Percentiles rank a stretch among this genome's conserved stretches.
Evolutionary conservation across 2,888 invertebrate genomes (phyloP).

Genomic region (Galerucella calmariensis): DNA sequence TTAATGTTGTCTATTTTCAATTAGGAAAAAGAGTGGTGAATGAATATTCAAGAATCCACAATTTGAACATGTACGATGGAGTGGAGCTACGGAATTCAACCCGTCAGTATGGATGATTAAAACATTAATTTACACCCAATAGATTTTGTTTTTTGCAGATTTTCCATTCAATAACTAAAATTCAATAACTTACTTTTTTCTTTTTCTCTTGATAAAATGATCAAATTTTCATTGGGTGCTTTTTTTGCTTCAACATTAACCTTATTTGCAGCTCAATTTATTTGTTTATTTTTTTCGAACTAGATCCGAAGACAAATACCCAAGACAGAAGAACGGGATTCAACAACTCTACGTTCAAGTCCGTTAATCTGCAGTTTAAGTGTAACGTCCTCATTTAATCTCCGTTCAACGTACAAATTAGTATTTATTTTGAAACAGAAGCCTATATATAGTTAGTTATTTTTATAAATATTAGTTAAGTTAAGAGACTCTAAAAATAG

Average conservation of each 20-base stretch:
- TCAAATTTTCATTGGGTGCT: constrained; percentile 23
- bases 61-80: constrained; percentile 81
- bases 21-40: constrained; percentile 78
- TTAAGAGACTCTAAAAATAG: constrained; percentile 7
- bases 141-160: constrained; percentile 16
- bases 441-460: constrained; percentile 10
- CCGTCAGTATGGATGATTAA: constrained; percentile 85
- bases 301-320: constrained; percentile 60
- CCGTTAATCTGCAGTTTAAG: constrained; percentile 63
- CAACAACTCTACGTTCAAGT: constrained; percentile 61
- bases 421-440: constrained; percentile 27
- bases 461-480: constrained; percentile 9
- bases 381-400: constrained; percentile 58
- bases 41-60: constrained; percentile 80
- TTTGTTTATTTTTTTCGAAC: constrained; percentile 43
- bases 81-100: constrained; percentile 79
- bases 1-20: constrained; percentile 23
- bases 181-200: constrained; percentile 42
- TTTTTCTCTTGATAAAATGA: constrained; percentile 17
- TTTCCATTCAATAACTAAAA: constrained; percentile 21
- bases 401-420: constrained; percentile 9
- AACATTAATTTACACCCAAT: constrained; percentile 57
- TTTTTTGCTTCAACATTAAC: constrained; percentile 31
- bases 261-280: constrained; percentile 38
- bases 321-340: constrained; percentile 61